Conservation (phyloP, 2,113 vertebrate species). For the Trochalopteron elliotii region DNA sequence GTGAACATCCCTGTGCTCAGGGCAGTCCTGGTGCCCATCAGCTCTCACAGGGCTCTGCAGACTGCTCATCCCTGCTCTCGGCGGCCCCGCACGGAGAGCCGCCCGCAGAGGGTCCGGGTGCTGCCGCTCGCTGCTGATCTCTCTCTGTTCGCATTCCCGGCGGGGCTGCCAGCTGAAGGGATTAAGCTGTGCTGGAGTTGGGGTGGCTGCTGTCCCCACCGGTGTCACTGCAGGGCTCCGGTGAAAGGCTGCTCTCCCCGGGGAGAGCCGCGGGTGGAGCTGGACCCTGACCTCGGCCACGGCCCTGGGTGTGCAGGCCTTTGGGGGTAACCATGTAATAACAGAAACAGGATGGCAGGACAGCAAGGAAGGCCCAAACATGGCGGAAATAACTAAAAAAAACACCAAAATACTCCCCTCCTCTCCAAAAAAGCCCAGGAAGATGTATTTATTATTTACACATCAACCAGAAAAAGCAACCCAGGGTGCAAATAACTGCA, state of each 20-base stretch:
- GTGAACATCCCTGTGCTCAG: too few relatives aligned
- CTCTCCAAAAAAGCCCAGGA: too few relatives aligned
- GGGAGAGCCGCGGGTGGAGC: background rate
- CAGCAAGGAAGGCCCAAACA: background rate
- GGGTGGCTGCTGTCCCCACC: background rate
- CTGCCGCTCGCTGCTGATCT: background rate
- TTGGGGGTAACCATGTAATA: background rate
- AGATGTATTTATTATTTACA: background rate
- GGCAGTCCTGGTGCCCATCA: fast-evolving
- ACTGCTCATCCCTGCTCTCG: fast-evolving
- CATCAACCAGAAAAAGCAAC: background rate
- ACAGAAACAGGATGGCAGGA: background rate
- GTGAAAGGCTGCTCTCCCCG: background rate
- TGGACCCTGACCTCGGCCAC: fast-evolving
- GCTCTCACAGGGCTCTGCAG: fast-evolving
- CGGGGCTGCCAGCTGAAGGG: background rate
- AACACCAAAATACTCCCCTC: too few relatives aligned
- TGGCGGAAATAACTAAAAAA: fast-evolving
- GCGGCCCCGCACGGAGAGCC: background rate
- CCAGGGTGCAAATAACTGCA: background rate
- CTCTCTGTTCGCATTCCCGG: background rate
- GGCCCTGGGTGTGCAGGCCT: fast-evolving
- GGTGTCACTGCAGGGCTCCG: fast-evolving
- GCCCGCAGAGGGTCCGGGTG: background rate
- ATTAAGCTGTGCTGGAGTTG: background rate